A percentile compares a stretch with the other conserved stretches of the same genome.
These are phyloP conservation scores for Gymnorhina tibicen DNA, from an alignment of 2,113 vertebrate genomes.

Conservation along the genomic window DNA sequence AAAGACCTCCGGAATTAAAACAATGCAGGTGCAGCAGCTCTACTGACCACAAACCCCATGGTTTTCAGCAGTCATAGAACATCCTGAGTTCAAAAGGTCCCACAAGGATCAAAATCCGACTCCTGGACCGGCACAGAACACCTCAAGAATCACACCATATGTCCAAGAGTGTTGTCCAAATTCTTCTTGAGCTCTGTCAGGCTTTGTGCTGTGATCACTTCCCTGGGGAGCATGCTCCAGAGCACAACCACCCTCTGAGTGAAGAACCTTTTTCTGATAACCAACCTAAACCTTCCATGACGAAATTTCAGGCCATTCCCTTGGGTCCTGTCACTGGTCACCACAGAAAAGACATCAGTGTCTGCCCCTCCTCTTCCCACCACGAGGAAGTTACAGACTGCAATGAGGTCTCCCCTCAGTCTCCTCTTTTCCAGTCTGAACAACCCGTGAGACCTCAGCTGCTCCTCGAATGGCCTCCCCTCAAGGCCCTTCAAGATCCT, in stretches of 20 bases:
- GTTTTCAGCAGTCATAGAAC: neutral
- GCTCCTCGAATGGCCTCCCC: fast-evolving
- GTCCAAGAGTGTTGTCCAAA: neutral
- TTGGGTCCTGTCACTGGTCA: neutral
- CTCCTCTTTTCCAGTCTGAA: neutral
- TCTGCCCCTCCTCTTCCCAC: neutral
- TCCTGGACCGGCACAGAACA: neutral
- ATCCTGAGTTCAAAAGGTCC: neutral
- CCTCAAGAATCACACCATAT: neutral
- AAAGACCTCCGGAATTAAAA: neutral
- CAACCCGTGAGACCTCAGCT: neutral
- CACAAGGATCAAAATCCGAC: neutral
- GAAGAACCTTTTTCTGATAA: neutral
- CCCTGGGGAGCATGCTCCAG: neutral
- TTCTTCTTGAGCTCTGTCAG: neutral
- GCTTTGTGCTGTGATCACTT: neutral
- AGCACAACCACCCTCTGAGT: neutral
- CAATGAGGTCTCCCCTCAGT: neutral
- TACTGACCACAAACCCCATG: neutral
- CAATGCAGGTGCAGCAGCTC: neutral
- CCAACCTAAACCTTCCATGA: neutral
- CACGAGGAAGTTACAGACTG: fast-evolving
- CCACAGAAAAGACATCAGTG: neutral
- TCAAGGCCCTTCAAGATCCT: neutral
- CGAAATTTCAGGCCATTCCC: neutral